A percentile compares a stretch with the other conserved stretches of the same genome.
Evolutionary conservation across 2,113 vertebrate genomes (phyloP).

Genomic region (Muntiacus reevesi): DNA sequence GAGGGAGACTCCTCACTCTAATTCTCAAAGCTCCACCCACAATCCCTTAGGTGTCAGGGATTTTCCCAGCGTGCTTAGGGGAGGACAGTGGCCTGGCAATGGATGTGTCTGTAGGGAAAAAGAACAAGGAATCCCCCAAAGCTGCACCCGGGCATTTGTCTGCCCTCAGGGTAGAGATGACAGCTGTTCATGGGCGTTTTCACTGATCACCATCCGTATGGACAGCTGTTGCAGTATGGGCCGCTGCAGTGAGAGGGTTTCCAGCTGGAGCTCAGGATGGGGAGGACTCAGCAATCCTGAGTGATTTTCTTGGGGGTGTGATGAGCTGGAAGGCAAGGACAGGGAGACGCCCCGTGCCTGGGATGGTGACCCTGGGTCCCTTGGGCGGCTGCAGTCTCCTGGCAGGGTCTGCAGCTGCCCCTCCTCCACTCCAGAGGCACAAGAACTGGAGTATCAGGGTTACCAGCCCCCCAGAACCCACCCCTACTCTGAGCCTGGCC

Average conservation of each 20-base stretch:
- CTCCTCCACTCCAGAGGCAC: background rate
- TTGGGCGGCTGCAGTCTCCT: background rate
- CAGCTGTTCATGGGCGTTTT: fast-evolving
- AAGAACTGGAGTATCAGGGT: background rate
- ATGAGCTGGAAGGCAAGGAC: background rate
- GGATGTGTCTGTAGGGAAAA: fast-evolving
- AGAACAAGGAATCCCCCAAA: too few species aligned
- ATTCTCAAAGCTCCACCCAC: background rate
- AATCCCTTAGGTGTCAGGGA: background rate
- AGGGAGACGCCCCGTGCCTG: fast-evolving
- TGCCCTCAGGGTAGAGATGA: background rate
- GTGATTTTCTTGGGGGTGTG: background rate
- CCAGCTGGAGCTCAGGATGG: background rate
- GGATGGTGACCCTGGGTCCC: fast-evolving
- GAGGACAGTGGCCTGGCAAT: fast-evolving
- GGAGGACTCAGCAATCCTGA: fast-evolving
- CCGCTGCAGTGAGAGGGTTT: fast-evolving
- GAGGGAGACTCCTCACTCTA: background rate
- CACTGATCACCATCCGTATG: fast-evolving
- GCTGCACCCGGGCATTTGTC: background rate
- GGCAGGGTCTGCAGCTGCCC: background rate
- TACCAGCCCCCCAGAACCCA: background rate
- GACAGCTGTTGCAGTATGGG: background rate
- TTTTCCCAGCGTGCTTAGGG: background rate
- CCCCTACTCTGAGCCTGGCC: background rate